Evolutionary conservation across 2,797 vertebrate species (phyloP).

Genomic region (Hapalemur alaotrensis): DNA sequence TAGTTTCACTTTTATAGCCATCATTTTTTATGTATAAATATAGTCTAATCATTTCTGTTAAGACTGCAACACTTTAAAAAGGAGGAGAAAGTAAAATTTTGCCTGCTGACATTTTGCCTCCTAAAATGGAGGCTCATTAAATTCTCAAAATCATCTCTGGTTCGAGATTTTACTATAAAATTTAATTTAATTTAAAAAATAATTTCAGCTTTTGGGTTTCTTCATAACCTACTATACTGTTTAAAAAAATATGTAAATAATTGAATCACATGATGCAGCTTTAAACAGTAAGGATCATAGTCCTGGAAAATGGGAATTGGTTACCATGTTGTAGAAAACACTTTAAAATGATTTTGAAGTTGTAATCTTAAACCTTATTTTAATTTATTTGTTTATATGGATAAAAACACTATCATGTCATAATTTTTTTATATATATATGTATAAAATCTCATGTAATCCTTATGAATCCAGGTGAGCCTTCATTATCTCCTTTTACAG

Average conservation of each 20-base stretch:
- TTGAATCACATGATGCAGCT: neutral
- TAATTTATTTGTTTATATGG: neutral
- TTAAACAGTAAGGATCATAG: neutral
- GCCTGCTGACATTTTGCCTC: constrained; percentile 14
- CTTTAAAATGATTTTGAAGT: neutral
- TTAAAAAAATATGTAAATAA: neutral
- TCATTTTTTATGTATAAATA: constrained; percentile 49
- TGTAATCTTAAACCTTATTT: neutral
- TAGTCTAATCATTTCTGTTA: constrained; percentile 43
- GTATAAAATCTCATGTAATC: neutral
- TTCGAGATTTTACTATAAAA: constrained; percentile 48
- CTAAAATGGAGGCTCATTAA: constrained; percentile 50
- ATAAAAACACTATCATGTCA: neutral
- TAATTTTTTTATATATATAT: neutral
- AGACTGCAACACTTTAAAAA: constrained; percentile 21
- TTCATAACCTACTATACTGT: neutral
- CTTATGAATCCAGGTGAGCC: neutral
- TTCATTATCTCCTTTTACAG: neutral
- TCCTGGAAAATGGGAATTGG: constrained; percentile 8
- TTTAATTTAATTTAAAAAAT: constrained; percentile 40
- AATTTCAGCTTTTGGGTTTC: neutral
- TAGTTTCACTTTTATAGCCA: constrained; percentile 28
- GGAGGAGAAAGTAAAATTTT: constrained; percentile 26
- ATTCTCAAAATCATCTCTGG: constrained; percentile 32
- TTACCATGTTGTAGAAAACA: neutral